Evolutionary conservation across 2,888 invertebrate species (phyloP), one percentile per base, ranked within the genome.

Genomic region (Hedychridium roseum): DNA sequence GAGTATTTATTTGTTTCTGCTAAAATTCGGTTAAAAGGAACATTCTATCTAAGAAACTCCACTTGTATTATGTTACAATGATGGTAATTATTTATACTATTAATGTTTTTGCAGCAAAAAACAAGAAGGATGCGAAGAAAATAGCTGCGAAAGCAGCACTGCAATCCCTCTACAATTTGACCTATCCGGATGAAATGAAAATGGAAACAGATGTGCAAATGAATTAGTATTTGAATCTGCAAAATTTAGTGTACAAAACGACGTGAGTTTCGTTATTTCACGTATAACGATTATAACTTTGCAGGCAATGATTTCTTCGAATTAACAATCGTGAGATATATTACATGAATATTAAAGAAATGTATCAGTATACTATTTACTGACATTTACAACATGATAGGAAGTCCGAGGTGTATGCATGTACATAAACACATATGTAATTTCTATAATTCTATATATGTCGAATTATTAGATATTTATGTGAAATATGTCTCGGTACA

Each of bases 101-200:
- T 17, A 6, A 21, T 30, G 1, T 36, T 23, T 23, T 67, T 70
- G 7, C 50, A 74, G 74, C 74, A 14, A 78, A 75, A 57, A 78
- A 78, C 45, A 78, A 78, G 37, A 73, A 77, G 38, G 78, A 78
- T 54, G 78, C 78, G 0, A 78, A 78, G 50, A 78, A 78, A 49
- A 54, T 68, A 37, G 76, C 78, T 5, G 78, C 78, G 3, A 78
- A 78, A 45, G 57, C 66, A 43, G 78, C 78, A 1, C 57, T 78
- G 2, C 37, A 67, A 17, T 68, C 68, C 6, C 58, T 78, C 9
- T 78, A 68, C 30, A 60, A 64, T 18, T 60, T 78, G 14, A 55
- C 49, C 2, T 78, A 77, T 50, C 76, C 75, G 3, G 76, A 74
- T n/a, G 72, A 71, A 39, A 6, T 4, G 6, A 70, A 66, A 39